Evolutionary conservation across 2,797 vertebrate species (phyloP).

Genomic region (Chloroceryle amazona): DNA sequence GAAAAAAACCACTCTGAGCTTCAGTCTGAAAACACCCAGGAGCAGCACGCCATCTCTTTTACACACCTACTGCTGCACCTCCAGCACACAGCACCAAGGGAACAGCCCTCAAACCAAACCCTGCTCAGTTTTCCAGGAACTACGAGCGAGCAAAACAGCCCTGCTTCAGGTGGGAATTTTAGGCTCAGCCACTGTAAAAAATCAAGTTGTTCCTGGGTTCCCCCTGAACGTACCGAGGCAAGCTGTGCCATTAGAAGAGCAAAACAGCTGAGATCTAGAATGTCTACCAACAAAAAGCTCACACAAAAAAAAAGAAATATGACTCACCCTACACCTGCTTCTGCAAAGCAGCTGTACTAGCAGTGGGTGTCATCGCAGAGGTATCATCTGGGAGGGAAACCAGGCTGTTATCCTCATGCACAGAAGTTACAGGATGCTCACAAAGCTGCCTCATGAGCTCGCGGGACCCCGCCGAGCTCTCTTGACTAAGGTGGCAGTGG

Average conservation of each 20-base stretch:
- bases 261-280: not conserved
- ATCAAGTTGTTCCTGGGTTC: not conserved
- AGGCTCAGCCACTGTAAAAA: not conserved
- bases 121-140: not conserved
- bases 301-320: not conserved
- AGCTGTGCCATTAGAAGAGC: not conserved
- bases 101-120: not conserved
- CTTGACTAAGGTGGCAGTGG: rapidly evolving
- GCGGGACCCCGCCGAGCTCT: not conserved
- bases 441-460: not conserved
- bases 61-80: rapidly evolving
- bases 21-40: not conserved
- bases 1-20: not conserved
- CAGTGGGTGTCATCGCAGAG: rapidly evolving
- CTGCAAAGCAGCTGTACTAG: not conserved
- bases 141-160: not conserved
- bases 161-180: not conserved
- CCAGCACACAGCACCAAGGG: not conserved
- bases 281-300: not conserved
- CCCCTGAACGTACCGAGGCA: not conserved
- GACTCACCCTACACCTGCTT: not conserved
- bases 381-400: not conserved
- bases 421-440: not conserved
- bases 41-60: rapidly evolving
- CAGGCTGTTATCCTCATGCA: not conserved